These are phyloP conservation scores for Scaptomyza montana DNA, from an alignment of 1,140 invertebrate species.

Conservation along the genomic window DNA sequence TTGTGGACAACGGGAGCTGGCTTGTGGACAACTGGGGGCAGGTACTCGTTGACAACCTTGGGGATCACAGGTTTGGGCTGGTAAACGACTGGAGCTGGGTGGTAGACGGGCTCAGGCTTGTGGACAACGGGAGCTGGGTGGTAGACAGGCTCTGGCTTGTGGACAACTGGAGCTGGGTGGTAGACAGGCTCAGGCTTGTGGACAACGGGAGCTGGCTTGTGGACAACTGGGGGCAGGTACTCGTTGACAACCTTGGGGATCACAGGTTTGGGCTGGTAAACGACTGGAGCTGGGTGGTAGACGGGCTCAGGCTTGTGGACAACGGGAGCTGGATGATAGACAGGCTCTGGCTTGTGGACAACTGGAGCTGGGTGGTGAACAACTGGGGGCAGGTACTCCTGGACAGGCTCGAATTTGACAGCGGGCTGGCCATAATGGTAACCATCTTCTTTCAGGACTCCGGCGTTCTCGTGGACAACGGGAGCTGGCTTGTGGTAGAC, in stretches of 20 bases:
- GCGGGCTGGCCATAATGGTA: slow-evolving; percentile 60
- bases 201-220: slow-evolving; percentile 3
- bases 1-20: too few relatives aligned
- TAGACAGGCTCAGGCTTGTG: background rate
- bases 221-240: slow-evolving; percentile 16
- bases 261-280: background rate
- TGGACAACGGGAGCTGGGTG: slow-evolving; percentile 24
- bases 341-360: slow-evolving; percentile 2
- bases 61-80: background rate
- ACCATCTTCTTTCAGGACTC: slow-evolving; percentile 61
- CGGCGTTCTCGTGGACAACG: slow-evolving; percentile 49
- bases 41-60: too few relatives aligned
- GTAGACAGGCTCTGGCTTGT: slow-evolving; percentile 12
- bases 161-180: slow-evolving; percentile 2
- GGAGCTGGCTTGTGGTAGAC: slow-evolving; percentile 45
- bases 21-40: slow-evolving; percentile 1
- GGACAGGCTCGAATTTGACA: slow-evolving; percentile 37
- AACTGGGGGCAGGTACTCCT: slow-evolving; percentile 17
- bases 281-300: slow-evolving; percentile 14
- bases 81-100: slow-evolving; percentile 22
- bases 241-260: slow-evolving; percentile 7
- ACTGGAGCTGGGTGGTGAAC: slow-evolving; percentile 10
- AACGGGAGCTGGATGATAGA: slow-evolving; percentile 1
- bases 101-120: slow-evolving; percentile 13
- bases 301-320: background rate